Conservation (phyloP, 2,113 vertebrate species). For the Astatoreochromis straeleni region DNA sequence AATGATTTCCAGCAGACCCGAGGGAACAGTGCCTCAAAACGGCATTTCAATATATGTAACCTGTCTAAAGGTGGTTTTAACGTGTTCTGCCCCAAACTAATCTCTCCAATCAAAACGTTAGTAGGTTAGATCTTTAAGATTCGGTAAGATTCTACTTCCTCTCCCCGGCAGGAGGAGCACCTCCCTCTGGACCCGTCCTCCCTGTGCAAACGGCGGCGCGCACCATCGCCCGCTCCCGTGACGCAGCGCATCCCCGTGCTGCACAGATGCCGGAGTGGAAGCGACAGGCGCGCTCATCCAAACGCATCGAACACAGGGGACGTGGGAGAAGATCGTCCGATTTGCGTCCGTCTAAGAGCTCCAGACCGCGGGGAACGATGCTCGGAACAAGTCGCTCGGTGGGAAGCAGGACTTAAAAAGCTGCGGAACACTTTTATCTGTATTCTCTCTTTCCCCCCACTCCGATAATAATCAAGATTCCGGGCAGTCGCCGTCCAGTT, state of each 20-base stretch:
- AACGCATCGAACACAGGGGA: slow-evolving; percentile 20
- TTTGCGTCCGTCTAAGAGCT: slow-evolving; percentile 21
- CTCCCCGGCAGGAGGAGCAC: slow-evolving; percentile 4
- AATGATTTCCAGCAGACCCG: background rate
- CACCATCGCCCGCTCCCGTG: slow-evolving; percentile 29
- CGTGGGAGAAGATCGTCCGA: slow-evolving; percentile 5
- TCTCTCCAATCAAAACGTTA: background rate
- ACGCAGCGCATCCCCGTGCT: slow-evolving; percentile 30
- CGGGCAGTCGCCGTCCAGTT: background rate
- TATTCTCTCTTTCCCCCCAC: background rate
- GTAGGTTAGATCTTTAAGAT: background rate
- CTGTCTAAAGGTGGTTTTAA: background rate
- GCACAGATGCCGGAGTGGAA: slow-evolving; percentile 18
- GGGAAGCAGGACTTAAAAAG: slow-evolving; percentile 53
- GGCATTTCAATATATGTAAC: background rate
- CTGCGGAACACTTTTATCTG: slow-evolving; percentile 25
- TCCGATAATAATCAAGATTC: background rate
- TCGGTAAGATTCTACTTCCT: background rate
- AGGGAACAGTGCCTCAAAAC: background rate
- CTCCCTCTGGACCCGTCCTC: background rate
- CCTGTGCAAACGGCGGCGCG: slow-evolving; percentile 10
- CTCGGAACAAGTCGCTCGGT: slow-evolving; percentile 15
- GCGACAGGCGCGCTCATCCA: slow-evolving; percentile 27
- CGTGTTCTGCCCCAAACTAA: background rate
- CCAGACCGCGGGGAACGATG: slow-evolving; percentile 27